phyloP scores from a whole-genome alignment of 1,140 invertebrate genomes.

The Zophobas morio region DNA sequence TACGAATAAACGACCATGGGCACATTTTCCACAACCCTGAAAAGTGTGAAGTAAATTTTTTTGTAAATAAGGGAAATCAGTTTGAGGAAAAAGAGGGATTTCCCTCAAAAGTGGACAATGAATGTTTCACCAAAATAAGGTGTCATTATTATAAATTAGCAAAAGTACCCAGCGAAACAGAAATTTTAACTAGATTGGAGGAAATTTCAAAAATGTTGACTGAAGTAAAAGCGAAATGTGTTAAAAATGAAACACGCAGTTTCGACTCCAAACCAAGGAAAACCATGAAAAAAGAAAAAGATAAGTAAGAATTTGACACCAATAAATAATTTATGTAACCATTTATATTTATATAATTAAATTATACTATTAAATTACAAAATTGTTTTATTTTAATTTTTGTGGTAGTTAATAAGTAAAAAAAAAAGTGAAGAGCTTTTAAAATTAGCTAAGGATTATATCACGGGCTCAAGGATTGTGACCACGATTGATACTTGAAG shows the following conservation, averaged over 20 bases:
- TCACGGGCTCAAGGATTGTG: too few species aligned
- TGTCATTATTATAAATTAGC: not conserved
- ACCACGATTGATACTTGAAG: too few species aligned
- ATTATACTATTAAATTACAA: not conserved
- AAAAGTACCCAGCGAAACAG: not conserved
- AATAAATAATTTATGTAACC: not conserved
- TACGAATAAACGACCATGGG: not conserved
- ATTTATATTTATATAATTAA: not conserved
- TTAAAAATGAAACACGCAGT: not conserved
- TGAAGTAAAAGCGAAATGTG: not conserved
- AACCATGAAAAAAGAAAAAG: not conserved
- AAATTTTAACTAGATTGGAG: not conserved
- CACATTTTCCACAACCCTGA: not conserved
- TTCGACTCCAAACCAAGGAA: not conserved
- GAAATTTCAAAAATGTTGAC: not conserved
- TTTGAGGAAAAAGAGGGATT: not conserved
- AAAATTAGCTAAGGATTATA: too few species aligned
- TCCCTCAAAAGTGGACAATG: not conserved
- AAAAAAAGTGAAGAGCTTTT: too few species aligned
- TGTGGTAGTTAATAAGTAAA: too few species aligned
- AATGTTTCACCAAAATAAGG: slow-evolving; percentile 2
- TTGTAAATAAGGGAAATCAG: not conserved
- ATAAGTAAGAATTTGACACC: not conserved
- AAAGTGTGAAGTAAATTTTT: not conserved
- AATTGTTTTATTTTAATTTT: not conserved